Conservation (phyloP, 2,888 invertebrate species). For the Leptinotarsa rubiginosa region DNA sequence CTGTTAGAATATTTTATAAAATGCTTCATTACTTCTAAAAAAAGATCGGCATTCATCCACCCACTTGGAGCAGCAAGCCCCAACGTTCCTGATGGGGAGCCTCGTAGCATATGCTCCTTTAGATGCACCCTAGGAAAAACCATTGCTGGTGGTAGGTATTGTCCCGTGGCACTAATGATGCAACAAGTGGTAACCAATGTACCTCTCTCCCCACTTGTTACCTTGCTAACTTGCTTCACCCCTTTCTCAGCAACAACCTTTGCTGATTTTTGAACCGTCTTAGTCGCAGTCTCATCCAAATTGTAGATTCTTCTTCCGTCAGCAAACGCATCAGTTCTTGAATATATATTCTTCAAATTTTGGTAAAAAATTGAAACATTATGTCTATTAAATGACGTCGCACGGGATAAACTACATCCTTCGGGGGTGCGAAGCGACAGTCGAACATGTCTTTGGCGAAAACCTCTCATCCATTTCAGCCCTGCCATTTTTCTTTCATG, state of each 20-base stretch:
- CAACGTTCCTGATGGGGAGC: conserved; percentile 21
- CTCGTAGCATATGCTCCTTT: conserved; percentile 25
- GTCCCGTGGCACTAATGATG: conserved; percentile 25
- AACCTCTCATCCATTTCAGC: conserved; percentile 32
- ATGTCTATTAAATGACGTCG: conserved; percentile 24
- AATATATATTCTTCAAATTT: conserved; percentile 32
- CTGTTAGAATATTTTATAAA: conserved; percentile 30
- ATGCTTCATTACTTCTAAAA: conserved; percentile 38
- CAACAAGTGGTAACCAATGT: conserved; percentile 29
- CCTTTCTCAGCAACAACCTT: conserved; percentile 36
- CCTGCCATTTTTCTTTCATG: too few relatives aligned
- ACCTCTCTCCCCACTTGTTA: conserved; percentile 30
- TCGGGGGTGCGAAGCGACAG: conserved; percentile 30
- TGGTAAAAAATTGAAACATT: conserved; percentile 36
- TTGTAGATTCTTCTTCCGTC: conserved; percentile 38
- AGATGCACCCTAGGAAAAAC: conserved; percentile 26
- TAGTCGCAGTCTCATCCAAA: conserved; percentile 43
- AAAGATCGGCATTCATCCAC: conserved; percentile 32
- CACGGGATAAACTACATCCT: conserved; percentile 29
- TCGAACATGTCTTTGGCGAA: conserved; percentile 28
- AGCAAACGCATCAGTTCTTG: conserved; percentile 33
- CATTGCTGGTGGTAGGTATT: conserved; percentile 27
- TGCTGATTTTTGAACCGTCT: conserved; percentile 40
- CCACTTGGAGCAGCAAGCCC: conserved; percentile 25
- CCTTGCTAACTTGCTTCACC: conserved; percentile 33